Percentiles rank a stretch among this genome's conserved stretches.
phyloP scores from a whole-genome alignment of 2,113 vertebrate species.

The Psittacula cyanocephala region DNA sequence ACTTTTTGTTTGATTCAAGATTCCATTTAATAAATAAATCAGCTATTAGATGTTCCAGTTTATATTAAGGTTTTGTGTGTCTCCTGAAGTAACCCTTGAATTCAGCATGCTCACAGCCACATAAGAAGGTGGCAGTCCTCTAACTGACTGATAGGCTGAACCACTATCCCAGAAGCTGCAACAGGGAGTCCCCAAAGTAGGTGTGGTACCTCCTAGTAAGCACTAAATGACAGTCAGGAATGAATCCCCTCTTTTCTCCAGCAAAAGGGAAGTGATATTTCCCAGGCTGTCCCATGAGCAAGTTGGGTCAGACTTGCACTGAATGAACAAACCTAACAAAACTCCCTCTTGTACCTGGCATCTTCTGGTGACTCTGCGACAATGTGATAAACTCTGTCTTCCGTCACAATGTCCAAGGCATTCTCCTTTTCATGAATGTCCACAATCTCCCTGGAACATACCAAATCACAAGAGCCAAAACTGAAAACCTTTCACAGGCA shows the following conservation, averaged over 20 bases:
- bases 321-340: background rate
- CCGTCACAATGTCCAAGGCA: conserved; percentile 89
- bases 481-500: background rate
- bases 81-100: conserved; percentile 29
- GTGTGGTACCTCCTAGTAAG: background rate
- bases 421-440: conserved; percentile 95
- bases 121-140: background rate
- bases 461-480: background rate
- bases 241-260: background rate
- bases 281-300: background rate
- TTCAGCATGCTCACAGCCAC: background rate
- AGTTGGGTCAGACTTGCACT: background rate
- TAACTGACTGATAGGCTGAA: background rate
- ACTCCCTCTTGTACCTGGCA: conserved; percentile 78
- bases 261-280: background rate
- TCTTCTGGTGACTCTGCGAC: conserved; percentile 93
- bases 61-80: conserved; percentile 23
- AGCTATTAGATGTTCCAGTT: conserved; percentile 58
- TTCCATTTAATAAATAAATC: conserved; percentile 65
- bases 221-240: background rate
- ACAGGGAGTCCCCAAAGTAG: background rate
- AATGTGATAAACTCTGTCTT: conserved; percentile 90
- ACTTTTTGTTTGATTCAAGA: conserved; percentile 59
- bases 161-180: background rate
- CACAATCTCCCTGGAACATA: conserved; percentile 85